Evolutionary conservation across 2,888 invertebrate genomes (phyloP), one percentile per base, ranked within the genome.

Genomic region (Tenthredo notha): DNA sequence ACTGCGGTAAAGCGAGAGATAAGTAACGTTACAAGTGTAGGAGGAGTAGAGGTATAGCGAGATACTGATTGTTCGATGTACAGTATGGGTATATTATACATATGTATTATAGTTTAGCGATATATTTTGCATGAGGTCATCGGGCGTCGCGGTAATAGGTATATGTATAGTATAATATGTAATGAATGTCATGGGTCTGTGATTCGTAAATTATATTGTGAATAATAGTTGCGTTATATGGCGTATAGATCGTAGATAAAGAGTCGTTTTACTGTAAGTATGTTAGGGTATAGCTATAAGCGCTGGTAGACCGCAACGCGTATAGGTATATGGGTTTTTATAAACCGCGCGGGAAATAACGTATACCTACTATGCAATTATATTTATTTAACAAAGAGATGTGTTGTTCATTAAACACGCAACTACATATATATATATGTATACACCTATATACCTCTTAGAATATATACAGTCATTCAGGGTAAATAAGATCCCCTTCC

Each of bases 51-150:
- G 9, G 37, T 37, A 37, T 7, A 37, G 37, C 37, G 5, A 74
- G 74, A 74, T 21, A 74, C 37, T 67, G 15, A 21, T 43, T 21
- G 72, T 72, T 72, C 40, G 72, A 40, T 37, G 18, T 37, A 9
- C 7, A 40, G 37, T 37, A 37, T 37, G 12, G 67, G 61, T 21
- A 5, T 1, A 4, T 3, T 15, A 33, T 67, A 18, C 18, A 15
- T 29, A 15, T 77, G 25, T 54, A 47, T 47, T 47, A 47, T 47
- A 21, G 29, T 67, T 72, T 72, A 5, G 72, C 40, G 72, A 72
- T 72, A 72, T 72, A 75, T 77, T 77, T 77, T 77, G 77, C 77
- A 77, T 77, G 77, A 77, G 77, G 77, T 77, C 77, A 77, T 54
- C 75, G 25, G 33, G 47, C 40, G 72, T 33, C 72, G 21, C n/a